phyloP scores from a whole-genome alignment of 2,113 vertebrate species.

The Dicentrarchus labrax region DNA sequence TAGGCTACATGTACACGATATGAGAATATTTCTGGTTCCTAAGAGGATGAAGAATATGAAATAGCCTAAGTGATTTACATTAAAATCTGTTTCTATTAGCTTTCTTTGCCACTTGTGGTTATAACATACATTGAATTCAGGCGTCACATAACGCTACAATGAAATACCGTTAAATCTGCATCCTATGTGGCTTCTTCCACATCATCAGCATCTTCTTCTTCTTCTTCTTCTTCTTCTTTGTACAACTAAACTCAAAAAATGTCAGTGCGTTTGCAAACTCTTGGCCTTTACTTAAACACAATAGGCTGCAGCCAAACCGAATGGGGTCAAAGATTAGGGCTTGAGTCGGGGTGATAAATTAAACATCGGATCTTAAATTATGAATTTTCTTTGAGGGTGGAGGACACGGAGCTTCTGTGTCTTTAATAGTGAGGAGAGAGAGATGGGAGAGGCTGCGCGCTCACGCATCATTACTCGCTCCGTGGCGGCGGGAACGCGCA shows the following conservation, averaged over 20 bases:
- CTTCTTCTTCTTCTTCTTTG: not conserved
- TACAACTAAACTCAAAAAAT: not conserved
- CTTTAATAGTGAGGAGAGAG: conserved; percentile 82
- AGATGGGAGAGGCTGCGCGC: conserved; percentile 88
- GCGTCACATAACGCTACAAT: not conserved
- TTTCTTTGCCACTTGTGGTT: not conserved
- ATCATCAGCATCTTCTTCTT: no score
- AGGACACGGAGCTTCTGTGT: conserved; percentile 67
- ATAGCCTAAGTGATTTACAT: no score
- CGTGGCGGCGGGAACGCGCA: conserved; percentile 81
- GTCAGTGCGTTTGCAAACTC: conserved; percentile 20
- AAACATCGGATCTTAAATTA: conserved; percentile 78
- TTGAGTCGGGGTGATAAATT: conserved; percentile 67
- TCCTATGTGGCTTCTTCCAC: not conserved
- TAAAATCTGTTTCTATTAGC: not conserved
- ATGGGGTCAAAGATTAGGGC: conserved; percentile 73
- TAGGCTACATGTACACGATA: not conserved
- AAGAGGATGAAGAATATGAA: not conserved
- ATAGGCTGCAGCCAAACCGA: conserved; percentile 40
- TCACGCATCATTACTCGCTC: conserved; percentile 69
- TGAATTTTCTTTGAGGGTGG: conserved; percentile 73
- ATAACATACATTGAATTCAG: not conserved
- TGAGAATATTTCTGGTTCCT: not conserved
- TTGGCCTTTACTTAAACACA: conserved; percentile 33
- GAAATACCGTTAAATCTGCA: conserved; percentile 6